phyloP scores from a whole-genome alignment of 2,797 vertebrate genomes.

The Heterohyrax brucei region DNA sequence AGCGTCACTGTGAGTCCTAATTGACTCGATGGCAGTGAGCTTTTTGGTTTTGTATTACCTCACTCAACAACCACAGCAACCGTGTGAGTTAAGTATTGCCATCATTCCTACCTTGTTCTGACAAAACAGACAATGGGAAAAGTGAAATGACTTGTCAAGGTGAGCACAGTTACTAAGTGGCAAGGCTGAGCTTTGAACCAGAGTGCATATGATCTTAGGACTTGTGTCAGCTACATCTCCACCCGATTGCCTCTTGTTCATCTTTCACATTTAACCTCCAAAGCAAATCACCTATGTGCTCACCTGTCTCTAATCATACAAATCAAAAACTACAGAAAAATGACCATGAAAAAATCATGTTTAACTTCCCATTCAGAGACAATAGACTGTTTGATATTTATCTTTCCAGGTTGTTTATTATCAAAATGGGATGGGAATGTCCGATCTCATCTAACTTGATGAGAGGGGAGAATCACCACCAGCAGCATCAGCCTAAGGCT shows the following conservation, averaged over 20 bases:
- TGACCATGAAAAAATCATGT: background rate
- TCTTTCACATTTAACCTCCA: background rate
- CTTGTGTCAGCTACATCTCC: fast-evolving
- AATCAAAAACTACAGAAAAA: background rate
- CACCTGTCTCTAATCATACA: background rate
- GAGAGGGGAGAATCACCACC: background rate
- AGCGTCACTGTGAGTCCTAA: too few species aligned
- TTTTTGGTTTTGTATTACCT: background rate
- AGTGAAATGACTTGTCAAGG: background rate
- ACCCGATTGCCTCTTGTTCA: fast-evolving
- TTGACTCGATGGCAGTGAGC: too few species aligned
- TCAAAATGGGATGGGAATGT: background rate
- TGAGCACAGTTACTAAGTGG: too few species aligned
- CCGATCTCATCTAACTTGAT: background rate
- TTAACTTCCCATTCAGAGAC: background rate
- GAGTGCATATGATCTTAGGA: background rate
- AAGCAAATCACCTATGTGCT: background rate
- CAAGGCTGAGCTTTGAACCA: background rate
- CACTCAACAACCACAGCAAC: background rate
- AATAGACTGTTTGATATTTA: background rate
- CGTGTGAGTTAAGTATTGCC: fast-evolving
- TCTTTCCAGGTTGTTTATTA: background rate
- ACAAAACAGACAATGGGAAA: background rate
- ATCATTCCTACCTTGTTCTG: background rate
- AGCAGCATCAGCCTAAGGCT: background rate